Conservation (phyloP, 1,140 invertebrate species). For the Drosophila watanabei region DNA sequence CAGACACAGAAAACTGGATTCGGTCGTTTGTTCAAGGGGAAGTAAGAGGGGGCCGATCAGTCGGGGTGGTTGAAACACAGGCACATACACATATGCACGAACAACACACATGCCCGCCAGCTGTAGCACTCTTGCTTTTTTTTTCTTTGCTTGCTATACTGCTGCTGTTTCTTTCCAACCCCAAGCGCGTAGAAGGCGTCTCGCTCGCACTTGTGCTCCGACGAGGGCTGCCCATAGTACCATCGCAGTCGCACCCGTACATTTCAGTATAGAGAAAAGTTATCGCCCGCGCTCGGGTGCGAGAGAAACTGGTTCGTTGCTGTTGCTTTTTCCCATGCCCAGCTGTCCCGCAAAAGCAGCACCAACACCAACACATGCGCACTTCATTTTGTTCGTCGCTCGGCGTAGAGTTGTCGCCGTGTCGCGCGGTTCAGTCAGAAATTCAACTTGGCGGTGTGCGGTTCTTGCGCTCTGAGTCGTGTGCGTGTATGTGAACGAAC, state of each 20-base stretch:
- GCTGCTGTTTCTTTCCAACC: conserved; percentile 79
- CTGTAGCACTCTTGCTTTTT: conserved; percentile 66
- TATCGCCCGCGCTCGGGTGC: conserved; percentile 35
- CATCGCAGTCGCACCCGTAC: conserved; percentile 60
- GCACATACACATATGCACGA: conserved; percentile 50
- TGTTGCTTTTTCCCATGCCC: conserved; percentile 28
- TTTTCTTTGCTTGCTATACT: conserved; percentile 41
- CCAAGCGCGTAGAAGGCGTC: conserved; percentile 46
- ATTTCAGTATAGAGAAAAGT: conserved; percentile 78
- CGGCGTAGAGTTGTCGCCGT: conserved; percentile 64
- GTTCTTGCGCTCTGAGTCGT: conserved; percentile 35
- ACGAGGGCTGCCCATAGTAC: conserved; percentile 35
- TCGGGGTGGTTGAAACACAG: conserved; percentile 68
- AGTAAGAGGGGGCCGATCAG: conserved; percentile 33
- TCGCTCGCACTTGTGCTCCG: conserved; percentile 30
- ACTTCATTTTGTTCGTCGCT: conserved; percentile 72
- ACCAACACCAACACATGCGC: conserved; percentile 63
- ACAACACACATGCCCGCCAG: conserved; percentile 69
- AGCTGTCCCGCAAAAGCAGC: conserved; percentile 14
- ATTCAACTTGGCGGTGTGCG: conserved; percentile 61
- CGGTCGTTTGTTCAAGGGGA: conserved; percentile 16
- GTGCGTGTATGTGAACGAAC: conserved; percentile 5
- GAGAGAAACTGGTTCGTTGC: conserved; percentile 64
- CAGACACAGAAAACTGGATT: conserved; percentile 77
- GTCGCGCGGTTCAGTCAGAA: conserved; percentile 54